Evolutionary conservation across 1,140 invertebrate genomes (phyloP).

Genomic region (Papilio helenus): DNA sequence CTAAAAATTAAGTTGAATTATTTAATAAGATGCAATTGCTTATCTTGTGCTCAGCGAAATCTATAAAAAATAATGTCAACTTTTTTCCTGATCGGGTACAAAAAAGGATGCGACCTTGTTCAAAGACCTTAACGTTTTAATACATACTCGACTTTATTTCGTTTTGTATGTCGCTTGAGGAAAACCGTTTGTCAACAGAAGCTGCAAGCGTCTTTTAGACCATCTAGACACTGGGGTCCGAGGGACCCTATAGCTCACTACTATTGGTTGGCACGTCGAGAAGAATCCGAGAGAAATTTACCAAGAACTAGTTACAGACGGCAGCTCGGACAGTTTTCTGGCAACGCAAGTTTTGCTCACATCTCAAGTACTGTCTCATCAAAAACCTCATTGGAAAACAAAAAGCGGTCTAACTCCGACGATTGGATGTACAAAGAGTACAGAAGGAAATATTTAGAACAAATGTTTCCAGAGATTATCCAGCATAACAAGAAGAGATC

Average conservation of each 20-base stretch:
- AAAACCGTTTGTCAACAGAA: constrained; percentile 72
- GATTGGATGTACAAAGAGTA: constrained; percentile 59
- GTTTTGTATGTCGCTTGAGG: constrained; percentile 23
- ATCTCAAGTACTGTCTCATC: constrained; percentile 38
- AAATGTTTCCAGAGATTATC: constrained; percentile 40
- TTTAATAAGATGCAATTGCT: constrained; percentile 19
- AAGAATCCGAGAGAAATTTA: constrained; percentile 55
- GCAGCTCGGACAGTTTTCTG: constrained; percentile 62
- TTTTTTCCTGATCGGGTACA: constrained; percentile 40
- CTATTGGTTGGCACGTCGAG: constrained; percentile 83
- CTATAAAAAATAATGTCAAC: neutral
- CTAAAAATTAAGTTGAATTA: neutral
- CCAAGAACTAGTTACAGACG: constrained; percentile 50
- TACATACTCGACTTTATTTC: constrained; percentile 42
- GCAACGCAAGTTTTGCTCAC: constrained; percentile 48
- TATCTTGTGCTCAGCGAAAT: constrained; percentile 32
- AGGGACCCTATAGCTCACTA: constrained; percentile 85
- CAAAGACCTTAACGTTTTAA: neutral
- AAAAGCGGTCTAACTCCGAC: constrained; percentile 65
- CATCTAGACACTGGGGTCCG: constrained; percentile 85
- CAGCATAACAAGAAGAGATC: constrained; percentile 49
- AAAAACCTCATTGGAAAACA: constrained; percentile 42
- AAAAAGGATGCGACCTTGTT: constrained; percentile 35
- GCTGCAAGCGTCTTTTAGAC: constrained; percentile 83
- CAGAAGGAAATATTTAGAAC: constrained; percentile 54